phyloP scores from a whole-genome alignment of 2,113 vertebrate genomes.

The Beaufortia kweichowensis region DNA sequence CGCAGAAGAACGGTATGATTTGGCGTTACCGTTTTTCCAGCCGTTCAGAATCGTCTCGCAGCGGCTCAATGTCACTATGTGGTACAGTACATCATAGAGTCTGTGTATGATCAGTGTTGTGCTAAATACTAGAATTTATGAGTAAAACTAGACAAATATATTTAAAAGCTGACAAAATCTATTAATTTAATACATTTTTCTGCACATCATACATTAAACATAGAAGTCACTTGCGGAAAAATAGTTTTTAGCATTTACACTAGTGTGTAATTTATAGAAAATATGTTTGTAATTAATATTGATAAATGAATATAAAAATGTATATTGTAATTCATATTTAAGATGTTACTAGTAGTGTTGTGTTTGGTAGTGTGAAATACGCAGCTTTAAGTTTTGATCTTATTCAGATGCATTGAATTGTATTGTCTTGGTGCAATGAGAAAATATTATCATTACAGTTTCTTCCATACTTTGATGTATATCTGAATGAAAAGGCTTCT shows the following conservation, averaged over 20 bases:
- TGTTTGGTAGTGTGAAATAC: too few species aligned
- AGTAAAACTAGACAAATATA: background rate
- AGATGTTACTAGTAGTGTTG: background rate
- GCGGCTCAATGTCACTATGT: constrained; percentile 27
- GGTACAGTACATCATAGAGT: constrained; percentile 32
- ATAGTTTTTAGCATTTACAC: too few species aligned
- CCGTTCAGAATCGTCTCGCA: constrained; percentile 39
- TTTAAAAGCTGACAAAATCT: background rate
- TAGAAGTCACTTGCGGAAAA: too few species aligned
- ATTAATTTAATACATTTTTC: background rate
- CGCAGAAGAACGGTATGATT: constrained; percentile 40
- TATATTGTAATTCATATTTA: background rate
- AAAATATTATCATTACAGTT: too few species aligned
- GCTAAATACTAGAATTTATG: background rate
- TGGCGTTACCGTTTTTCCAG: constrained; percentile 19
- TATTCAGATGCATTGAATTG: background rate
- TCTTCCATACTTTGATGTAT: too few species aligned
- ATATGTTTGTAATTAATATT: too few species aligned
- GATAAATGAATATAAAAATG: too few species aligned
- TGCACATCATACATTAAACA: background rate
- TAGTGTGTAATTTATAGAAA: too few species aligned
- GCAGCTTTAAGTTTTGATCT: background rate
- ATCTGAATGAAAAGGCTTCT: too few species aligned
- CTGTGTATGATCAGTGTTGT: background rate
- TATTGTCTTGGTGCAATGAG: too few species aligned